These are phyloP conservation scores for Trissolcus japonicus DNA, from an alignment of 2,888 invertebrate genomes.

Conservation along the genomic window DNA sequence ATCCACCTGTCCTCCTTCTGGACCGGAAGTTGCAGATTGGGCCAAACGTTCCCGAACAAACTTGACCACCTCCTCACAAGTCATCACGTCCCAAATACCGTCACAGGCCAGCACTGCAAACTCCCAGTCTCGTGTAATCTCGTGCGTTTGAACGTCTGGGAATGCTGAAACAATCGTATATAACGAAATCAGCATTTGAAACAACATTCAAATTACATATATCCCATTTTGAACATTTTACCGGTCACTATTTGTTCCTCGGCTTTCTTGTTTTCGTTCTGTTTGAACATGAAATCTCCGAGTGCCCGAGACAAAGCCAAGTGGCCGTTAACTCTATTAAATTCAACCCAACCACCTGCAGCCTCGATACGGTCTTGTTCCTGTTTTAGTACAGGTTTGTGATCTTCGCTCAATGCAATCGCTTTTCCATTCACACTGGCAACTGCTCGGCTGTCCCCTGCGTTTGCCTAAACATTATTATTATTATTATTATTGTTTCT, in stretches of 20 bases:
- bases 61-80: conserved; percentile 93
- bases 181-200: neutral
- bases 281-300: conserved; percentile 98
- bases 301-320: conserved; percentile 96
- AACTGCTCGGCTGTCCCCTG: conserved; percentile 97
- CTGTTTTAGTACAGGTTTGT: conserved; percentile 94
- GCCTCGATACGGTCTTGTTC: conserved; percentile 93
- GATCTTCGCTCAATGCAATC: conserved; percentile 88
- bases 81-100: conserved; percentile 99
- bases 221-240: conserved; percentile 70
- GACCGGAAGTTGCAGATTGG: conserved; percentile 38
- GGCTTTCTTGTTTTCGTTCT: conserved; percentile 88
- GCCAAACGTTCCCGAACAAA: conserved; percentile 90
- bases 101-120: conserved; percentile 98
- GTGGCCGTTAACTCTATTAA: conserved; percentile 98
- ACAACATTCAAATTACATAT: neutral
- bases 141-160: conserved; percentile 91
- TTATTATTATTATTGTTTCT: neutral
- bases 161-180: conserved; percentile 81
- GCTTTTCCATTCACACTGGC: conserved; percentile 89
- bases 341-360: conserved; percentile 98
- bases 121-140: conserved; percentile 93
- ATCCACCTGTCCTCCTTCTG: conserved; percentile 72
- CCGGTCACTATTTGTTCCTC: conserved; percentile 99
- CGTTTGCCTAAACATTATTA: conserved; percentile 83